Conservation (phyloP, 2,113 vertebrate genomes). For the Burhinus bistriatus region DNA sequence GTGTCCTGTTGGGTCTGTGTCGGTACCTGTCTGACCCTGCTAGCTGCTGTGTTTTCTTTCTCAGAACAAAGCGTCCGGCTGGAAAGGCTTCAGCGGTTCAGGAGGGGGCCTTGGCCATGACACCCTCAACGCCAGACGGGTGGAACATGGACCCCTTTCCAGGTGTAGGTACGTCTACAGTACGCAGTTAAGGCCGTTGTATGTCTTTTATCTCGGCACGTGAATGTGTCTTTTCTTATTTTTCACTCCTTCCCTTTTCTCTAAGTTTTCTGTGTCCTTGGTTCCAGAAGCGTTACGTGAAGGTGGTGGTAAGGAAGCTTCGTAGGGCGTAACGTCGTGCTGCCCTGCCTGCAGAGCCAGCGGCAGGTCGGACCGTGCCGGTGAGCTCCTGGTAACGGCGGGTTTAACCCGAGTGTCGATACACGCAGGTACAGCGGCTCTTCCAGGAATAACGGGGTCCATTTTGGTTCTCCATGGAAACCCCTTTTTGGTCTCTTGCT, state of each 20-base stretch:
- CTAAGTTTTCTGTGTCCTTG: background rate
- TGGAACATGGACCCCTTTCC: background rate
- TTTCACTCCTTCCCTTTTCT: background rate
- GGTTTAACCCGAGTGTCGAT: fast-evolving
- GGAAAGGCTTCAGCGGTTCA: background rate
- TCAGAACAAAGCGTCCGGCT: background rate
- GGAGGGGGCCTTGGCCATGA: background rate
- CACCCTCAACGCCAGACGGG: fast-evolving
- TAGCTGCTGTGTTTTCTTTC: background rate
- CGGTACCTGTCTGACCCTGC: background rate
- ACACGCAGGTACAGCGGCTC: too few species aligned
- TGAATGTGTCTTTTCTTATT: background rate
- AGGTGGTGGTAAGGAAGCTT: background rate
- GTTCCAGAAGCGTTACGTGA: fast-evolving
- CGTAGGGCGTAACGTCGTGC: fast-evolving
- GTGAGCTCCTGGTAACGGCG: background rate
- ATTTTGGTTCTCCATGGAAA: background rate
- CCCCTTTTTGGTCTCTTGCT: background rate
- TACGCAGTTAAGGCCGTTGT: fast-evolving
- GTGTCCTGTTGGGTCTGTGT: conserved; percentile 1
- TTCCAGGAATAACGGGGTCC: background rate
- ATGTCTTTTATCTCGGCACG: background rate
- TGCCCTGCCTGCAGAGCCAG: background rate
- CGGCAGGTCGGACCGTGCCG: fast-evolving
- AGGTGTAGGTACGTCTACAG: background rate